Base-by-base conservation (phyloP, 2,888 invertebrate species). In the Elmis aenea region DNA sequence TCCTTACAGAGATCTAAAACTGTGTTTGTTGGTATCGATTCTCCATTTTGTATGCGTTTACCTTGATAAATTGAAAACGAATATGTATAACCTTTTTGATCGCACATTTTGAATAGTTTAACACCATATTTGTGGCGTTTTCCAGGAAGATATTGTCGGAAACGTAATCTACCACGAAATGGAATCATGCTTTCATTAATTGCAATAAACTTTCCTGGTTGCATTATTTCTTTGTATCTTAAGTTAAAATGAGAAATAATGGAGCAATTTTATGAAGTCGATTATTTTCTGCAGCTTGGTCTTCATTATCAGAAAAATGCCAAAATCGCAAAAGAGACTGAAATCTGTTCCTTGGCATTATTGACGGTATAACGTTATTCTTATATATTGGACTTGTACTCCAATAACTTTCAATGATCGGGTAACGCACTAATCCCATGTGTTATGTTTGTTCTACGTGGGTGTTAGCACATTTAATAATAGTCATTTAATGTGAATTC, bases 151-250 rank as follows among this genome's bases (percentile, higher is more conserved):
- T 46, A 46, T 34, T 46, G 40, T 12, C 36, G 16, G 21, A 39
- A 43, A 11, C 23, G 13, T 20, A 39, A 21, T 9, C 42, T 26
- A 18, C 42, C 38, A 13, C 35, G 30, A 9, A 35, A 42, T 15
- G 37, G 33, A 32, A 44, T 26, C 30, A 40, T 38, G 9, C 37
- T 48, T 37, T 48, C 49, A 26, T 46, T 54, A 11, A 52, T 52
- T 40, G 36, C 48, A 32, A 50, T 25, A 20, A 25, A 38, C 42
- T 51, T 36, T 26, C 31, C 45, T 22, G 51, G 50, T 12, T 32
- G 12, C 27, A 32, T 26, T 21, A 42, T 33, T 25, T 34, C 26
- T 31, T 50, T 18, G 30, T 36, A 44, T 25, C 32, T 35, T 38
- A 15, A 10, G 32, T 36, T 16, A 41, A 18, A 14, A 24, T 11